Base-by-base conservation (phyloP, 1,140 invertebrate species). In the Drosophila sturtevanti region DNA sequence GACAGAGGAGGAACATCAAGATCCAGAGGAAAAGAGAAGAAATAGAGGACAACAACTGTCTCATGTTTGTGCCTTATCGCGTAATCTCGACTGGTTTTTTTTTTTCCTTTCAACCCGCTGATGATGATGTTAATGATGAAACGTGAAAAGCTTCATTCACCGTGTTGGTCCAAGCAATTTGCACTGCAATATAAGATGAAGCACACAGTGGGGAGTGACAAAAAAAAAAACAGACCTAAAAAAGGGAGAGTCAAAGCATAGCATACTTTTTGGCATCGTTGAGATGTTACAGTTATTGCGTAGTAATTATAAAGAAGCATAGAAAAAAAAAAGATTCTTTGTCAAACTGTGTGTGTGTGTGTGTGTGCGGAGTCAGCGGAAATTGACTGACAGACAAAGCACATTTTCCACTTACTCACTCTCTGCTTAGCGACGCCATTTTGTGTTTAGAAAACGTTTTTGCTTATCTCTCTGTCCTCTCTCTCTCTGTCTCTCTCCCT, bases 71-170 rank as follows among this genome's bases (percentile, higher is more conserved):
- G 70, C 63, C 78, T 81, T 81, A 87, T 81, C 72, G 73, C 77
- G 67, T 79, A 84, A 82, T 84, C 81, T 86, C 68, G 63, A 67
- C 69, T 64, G n/a, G n/a, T n/a, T n/a, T n/a, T n/a, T n/a, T n/a
- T n/a, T n/a, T n/a, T n/a, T n/a, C n/a, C 54, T 70, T 65, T 63
- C 56, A 63, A 76, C 65, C 77, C 73, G 59, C 73, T 54, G 78
- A 86, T 81, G 78, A 85, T 81, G 81, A 35, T 44, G 51, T 38
- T 51, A 38, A 27, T 38, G 62, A 71, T 70, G 75, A 44, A 52
- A 38, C 52, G n/a, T n/a, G n/a, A n/a, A n/a, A 62, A 16, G 64
- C 37, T 21, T 16, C 22, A 37, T 18, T 24, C 35, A 59, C 58
- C 59, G 54, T 61, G 58, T 72, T 76, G 63, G 35, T 68, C 41